These are phyloP conservation scores for Pammene aurita DNA, from an alignment of 2,888 invertebrate genomes.

Conservation along the genomic window DNA sequence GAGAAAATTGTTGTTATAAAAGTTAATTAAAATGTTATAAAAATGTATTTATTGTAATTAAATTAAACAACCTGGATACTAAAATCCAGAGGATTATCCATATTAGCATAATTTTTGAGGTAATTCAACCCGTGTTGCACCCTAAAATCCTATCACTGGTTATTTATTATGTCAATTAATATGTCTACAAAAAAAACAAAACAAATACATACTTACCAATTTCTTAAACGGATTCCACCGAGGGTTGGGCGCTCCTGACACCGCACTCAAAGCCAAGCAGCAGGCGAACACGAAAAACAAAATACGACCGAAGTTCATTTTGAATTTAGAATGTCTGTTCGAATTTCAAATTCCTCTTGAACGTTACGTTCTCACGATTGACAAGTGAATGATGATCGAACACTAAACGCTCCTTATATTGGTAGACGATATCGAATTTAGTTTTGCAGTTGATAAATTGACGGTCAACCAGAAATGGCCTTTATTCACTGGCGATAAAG, in stretches of 20 bases:
- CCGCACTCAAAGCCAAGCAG: slow-evolving; percentile 49
- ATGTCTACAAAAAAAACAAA: no score
- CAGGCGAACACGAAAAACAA: slow-evolving; percentile 60
- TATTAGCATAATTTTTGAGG: no score
- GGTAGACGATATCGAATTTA: slow-evolving; percentile 18
- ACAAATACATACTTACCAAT: slow-evolving; percentile 49
- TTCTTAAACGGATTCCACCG: slow-evolving; percentile 60
- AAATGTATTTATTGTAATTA: no score
- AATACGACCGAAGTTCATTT: slow-evolving; percentile 60
- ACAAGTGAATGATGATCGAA: slow-evolving; percentile 36
- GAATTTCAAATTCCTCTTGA: slow-evolving; percentile 19
- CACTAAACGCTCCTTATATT: slow-evolving; percentile 23
- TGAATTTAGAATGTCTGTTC: slow-evolving; percentile 33
- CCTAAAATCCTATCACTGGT: no score
- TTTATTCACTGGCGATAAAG: neutral
- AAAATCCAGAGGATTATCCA: no score
- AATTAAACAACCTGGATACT: no score
- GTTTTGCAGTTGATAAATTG: neutral
- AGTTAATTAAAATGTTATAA: no score
- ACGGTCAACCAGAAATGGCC: neutral
- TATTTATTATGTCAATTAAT: no score
- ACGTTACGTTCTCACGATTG: slow-evolving; percentile 17
- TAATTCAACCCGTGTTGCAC: no score
- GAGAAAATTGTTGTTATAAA: no score
- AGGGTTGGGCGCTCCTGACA: slow-evolving; percentile 54